These are phyloP conservation scores for Helicolenus hilgendorfi DNA, from an alignment of 2,797 vertebrate species.

Conservation along the genomic window DNA sequence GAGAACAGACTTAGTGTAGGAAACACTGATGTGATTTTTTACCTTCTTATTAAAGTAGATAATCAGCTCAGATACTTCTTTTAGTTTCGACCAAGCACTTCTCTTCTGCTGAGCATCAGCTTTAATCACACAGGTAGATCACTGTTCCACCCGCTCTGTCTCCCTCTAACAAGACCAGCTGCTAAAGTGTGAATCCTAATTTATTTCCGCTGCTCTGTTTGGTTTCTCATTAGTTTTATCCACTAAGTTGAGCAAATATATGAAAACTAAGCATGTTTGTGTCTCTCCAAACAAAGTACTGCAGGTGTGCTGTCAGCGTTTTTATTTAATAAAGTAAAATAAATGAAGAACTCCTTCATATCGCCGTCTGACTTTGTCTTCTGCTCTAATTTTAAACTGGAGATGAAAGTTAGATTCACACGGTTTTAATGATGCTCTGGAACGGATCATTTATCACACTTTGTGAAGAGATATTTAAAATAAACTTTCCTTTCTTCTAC, in stretches of 20 bases:
- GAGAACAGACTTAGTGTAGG: background rate
- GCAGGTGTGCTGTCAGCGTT: background rate
- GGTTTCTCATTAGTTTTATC: background rate
- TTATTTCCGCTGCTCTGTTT: background rate
- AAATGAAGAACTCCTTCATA: background rate
- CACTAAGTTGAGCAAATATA: background rate
- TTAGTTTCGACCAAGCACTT: background rate
- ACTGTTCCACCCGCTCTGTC: background rate
- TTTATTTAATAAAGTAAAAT: background rate
- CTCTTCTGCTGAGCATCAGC: slow-evolving; percentile 1
- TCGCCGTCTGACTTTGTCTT: background rate
- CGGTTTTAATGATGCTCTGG: background rate
- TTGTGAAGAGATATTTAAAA: background rate
- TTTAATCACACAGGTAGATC: slow-evolving; percentile 20
- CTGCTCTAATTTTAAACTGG: background rate
- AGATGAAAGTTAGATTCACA: background rate
- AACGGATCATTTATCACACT: background rate
- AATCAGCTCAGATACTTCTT: background rate
- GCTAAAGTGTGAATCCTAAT: background rate
- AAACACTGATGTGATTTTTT: background rate
- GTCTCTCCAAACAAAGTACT: background rate
- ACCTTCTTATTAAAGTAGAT: background rate
- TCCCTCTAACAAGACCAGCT: slow-evolving; percentile 22
- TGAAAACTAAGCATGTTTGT: background rate
- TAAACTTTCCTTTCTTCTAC: background rate